Evolutionary conservation across 2,888 invertebrate species (phyloP), one percentile per base, ranked within the genome.

Genomic region (Cistogaster globosa): DNA sequence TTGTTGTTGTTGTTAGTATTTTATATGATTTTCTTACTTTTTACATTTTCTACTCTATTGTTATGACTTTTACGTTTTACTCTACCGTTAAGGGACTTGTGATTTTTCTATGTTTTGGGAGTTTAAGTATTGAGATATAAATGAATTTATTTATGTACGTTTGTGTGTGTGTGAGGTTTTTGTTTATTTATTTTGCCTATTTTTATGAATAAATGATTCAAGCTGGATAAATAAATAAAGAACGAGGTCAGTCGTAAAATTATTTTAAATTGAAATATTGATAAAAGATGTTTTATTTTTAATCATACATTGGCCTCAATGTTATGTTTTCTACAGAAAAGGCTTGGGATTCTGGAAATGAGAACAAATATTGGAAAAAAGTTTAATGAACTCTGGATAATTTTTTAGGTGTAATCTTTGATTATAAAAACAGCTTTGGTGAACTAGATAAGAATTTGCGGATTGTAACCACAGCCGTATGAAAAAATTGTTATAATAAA

Each of bases 141-240:
- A 22, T 42, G 2, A 38, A 26, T 32, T 6, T 20, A 48, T 22
- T n/a, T 48, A 51, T 53, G 45, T 68, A 20, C 20, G 65, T 65
- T 12, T 71, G 20, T 36, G 5, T 38, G 14, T 38, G 51, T 38
- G 16, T 67, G 8, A 2, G 20, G 42, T 38, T 45, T 69, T 38
- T 38, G 18, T 8, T 48, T 9, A 38, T 71, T n/a, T 48, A 45
- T 20, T 71, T 76, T 71, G 67, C 72, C 72, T 65, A 77, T 74
- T 77, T 77, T 72, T 76, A 84, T 77, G 77, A 62, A 53, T 58
- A 55, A 71, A 60, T 76, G 65, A 71, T 65, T 60, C 63, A 38
- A 67, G 42, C n/a, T 71, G 38, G 42, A 58, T n/a, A 71, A 65
- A 83, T 65, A 65, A 72, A 71, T 48, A 55, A 16, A 22, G 9